A percentile compares a stretch with the other conserved stretches of the same genome.
Evolutionary conservation across 2,797 vertebrate genomes (phyloP).

Genomic region (Aplochiton taeniatus): DNA sequence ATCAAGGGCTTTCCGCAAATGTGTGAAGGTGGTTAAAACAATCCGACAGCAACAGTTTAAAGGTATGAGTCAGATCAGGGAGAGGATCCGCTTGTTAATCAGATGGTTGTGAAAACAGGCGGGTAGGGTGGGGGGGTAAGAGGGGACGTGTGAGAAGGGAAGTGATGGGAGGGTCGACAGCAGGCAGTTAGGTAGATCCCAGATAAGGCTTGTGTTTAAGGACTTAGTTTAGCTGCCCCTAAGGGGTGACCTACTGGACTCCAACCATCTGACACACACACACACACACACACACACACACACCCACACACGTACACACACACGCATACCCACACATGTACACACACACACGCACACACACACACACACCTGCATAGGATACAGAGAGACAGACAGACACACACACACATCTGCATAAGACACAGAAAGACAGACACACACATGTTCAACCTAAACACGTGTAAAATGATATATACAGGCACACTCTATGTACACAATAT

Average conservation of each 20-base stretch:
- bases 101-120: conserved; percentile 20
- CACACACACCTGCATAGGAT: neutral
- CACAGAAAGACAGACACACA: too few relatives aligned
- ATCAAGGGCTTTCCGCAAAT: too few relatives aligned
- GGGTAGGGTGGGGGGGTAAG: conserved; percentile 21
- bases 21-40: too few relatives aligned
- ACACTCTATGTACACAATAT: too few relatives aligned
- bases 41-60: too few relatives aligned
- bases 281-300: conserved; percentile 2
- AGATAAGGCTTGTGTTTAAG: conserved; percentile 71
- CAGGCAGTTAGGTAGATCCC: conserved; percentile 68
- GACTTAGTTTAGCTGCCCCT: conserved; percentile 49
- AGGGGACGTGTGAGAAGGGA: conserved; percentile 15
- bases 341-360: conserved; percentile 3
- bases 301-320: neutral
- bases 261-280: too few relatives aligned
- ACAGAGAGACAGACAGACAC: too few relatives aligned
- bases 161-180: conserved; percentile 37
- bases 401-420: conserved; percentile 5
- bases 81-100: too few relatives aligned
- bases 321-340: conserved; percentile 3
- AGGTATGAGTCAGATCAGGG: too few relatives aligned
- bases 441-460: too few relatives aligned
- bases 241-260: too few relatives aligned
- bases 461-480: too few relatives aligned